These are phyloP conservation scores for Triplophysa dalaica DNA, from an alignment of 2,113 vertebrate species.

Conservation along the genomic window DNA sequence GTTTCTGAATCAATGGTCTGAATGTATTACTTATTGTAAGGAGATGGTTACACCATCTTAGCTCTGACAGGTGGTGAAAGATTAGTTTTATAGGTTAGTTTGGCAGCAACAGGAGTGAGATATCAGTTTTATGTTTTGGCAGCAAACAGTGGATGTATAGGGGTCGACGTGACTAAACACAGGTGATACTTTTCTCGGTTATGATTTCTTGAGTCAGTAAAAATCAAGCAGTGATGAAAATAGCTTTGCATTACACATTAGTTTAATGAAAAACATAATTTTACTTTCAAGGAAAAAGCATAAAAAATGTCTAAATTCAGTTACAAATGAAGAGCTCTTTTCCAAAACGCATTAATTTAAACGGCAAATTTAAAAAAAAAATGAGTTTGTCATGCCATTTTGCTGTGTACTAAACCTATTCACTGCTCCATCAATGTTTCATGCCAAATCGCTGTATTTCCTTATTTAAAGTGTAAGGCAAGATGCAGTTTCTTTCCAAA, in stretches of 20 bases:
- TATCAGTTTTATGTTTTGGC: slow-evolving; percentile 18
- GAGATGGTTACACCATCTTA: not conserved
- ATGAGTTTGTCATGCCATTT: too few relatives aligned
- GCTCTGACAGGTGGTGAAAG: slow-evolving; percentile 22
- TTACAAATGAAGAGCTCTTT: not conserved
- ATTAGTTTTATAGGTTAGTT: slow-evolving; percentile 13
- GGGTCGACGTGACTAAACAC: not conserved
- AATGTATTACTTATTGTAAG: not conserved
- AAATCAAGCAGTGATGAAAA: not conserved
- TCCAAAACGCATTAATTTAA: too few relatives aligned
- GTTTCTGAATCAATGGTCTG: not conserved
- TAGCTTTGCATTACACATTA: too few relatives aligned
- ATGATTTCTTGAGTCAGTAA: not conserved
- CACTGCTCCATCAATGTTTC: too few relatives aligned
- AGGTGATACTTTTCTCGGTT: not conserved
- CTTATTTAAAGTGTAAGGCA: too few relatives aligned
- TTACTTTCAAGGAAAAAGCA: too few relatives aligned
- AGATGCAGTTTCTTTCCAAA: too few relatives aligned
- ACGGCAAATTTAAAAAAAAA: too few relatives aligned
- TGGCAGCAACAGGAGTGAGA: slow-evolving; percentile 9
- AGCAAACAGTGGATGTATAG: not conserved
- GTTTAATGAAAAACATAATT: too few relatives aligned
- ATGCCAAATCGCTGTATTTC: too few relatives aligned
- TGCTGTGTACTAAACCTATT: too few relatives aligned
- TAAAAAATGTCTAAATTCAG: too few relatives aligned